Evolutionary conservation across 2,797 vertebrate species (phyloP).

Genomic region (Eutrigla gurnardus): DNA sequence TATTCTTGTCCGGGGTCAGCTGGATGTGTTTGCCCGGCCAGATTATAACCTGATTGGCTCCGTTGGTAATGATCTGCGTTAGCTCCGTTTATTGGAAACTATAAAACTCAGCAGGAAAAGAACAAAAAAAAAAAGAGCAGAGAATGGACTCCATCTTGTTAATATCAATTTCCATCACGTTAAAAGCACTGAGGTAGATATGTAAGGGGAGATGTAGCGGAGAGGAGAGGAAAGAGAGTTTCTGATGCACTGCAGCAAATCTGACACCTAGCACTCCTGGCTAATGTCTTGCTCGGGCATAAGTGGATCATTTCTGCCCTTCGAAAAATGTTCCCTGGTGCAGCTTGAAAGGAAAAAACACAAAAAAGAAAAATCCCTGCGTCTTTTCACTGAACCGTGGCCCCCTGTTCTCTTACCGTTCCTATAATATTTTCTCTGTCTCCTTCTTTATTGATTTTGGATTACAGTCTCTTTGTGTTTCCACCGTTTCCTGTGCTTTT

Average conservation of each 20-base stretch:
- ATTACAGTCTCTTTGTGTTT: constrained; percentile 73
- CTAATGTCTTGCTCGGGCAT: constrained; percentile 85
- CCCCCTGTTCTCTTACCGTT: constrained; percentile 50
- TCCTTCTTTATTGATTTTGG: constrained; percentile 75
- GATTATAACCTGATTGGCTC: constrained; percentile 87
- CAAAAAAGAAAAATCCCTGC: constrained; percentile 36
- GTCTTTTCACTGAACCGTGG: constrained; percentile 57
- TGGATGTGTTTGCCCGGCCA: constrained; percentile 73
- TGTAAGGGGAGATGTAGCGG: constrained; percentile 79
- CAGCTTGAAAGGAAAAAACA: constrained; percentile 47
- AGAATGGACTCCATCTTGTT: constrained; percentile 88
- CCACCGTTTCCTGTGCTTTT: constrained; percentile 39
- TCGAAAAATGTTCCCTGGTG: constrained; percentile 54
- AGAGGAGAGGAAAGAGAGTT: constrained; percentile 58
- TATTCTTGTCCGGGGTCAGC: constrained; percentile 55
- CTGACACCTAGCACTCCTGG: constrained; percentile 84
- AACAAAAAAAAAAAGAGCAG: constrained; percentile 68
- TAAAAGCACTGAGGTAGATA: constrained; percentile 86
- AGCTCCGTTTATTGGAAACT: constrained; percentile 89
- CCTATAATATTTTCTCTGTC: constrained; percentile 65
- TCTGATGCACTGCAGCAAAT: constrained; percentile 85
- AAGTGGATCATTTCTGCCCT: constrained; percentile 77
- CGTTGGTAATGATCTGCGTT: constrained; percentile 90
- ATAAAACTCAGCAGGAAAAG: constrained; percentile 88
- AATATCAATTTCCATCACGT: constrained; percentile 93